These are phyloP conservation scores for Polyodon spathula DNA, from an alignment of 2,113 vertebrate species.

Conservation along the genomic window DNA sequence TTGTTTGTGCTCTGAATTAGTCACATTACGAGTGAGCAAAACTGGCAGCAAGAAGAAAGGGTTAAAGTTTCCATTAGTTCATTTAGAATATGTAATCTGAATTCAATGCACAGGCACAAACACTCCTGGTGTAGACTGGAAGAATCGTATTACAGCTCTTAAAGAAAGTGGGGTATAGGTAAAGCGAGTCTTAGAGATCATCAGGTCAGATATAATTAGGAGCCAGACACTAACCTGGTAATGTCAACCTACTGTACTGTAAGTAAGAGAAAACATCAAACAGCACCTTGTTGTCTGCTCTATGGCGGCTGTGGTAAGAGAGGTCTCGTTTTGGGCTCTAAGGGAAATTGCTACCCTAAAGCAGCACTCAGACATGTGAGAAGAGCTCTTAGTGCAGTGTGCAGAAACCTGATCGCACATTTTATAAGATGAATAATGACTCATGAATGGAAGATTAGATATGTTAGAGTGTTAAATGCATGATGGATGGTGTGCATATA, in stretches of 20 bases:
- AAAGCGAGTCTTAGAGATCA: no score
- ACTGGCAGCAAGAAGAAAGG: no score
- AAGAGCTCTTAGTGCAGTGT: not conserved
- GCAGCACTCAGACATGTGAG: not conserved
- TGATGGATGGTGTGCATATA: conserved; percentile 38
- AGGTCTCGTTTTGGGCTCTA: no score
- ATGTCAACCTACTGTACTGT: no score
- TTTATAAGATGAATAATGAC: conserved; percentile 20
- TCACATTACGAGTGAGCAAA: no score
- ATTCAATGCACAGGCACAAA: no score
- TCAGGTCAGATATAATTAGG: no score
- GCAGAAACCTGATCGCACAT: conserved; percentile 17
- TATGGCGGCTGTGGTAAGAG: no score
- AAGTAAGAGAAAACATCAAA: no score
- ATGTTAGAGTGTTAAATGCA: conserved; percentile 23
- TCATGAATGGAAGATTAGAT: conserved; percentile 35
- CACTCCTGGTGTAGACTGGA: not conserved
- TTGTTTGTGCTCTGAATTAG: conserved; percentile 1
- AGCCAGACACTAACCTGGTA: no score
- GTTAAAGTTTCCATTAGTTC: not conserved
- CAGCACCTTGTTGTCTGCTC: no score
- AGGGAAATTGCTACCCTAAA: not conserved
- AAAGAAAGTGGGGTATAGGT: no score
- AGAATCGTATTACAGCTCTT: not conserved
- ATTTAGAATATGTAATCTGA: not conserved